Conservation (phyloP, 2,113 vertebrate species). For the Oxyruncus cristatus region DNA sequence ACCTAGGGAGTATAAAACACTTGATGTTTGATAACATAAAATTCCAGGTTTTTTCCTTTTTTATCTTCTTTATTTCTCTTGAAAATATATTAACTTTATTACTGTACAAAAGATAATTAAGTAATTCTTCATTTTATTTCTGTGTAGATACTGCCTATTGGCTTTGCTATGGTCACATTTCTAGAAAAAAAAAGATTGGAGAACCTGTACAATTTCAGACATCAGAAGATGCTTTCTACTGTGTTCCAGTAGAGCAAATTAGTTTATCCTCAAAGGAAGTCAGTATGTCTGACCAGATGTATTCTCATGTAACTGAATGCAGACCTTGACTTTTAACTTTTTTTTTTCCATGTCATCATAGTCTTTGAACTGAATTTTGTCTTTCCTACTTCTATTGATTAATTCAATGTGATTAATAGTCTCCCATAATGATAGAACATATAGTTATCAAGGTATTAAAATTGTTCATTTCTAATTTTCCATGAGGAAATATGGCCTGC, state of each 20-base stretch:
- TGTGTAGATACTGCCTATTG: not conserved
- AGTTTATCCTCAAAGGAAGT: not conserved
- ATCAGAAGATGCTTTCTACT: not conserved
- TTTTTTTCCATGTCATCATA: not conserved
- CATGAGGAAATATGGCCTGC: not conserved
- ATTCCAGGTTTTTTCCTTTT: not conserved
- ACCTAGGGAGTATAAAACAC: not conserved
- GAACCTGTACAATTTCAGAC: not conserved
- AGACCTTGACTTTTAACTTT: not conserved
- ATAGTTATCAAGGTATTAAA: not conserved
- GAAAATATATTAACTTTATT: not conserved
- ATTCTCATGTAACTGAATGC: not conserved
- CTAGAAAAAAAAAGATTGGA: not conserved
- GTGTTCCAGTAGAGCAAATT: not conserved
- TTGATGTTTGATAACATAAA: not conserved
- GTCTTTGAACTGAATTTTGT: not conserved
- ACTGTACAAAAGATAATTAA: not conserved
- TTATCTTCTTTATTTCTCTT: not conserved
- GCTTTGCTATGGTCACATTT: not conserved
- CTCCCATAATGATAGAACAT: not conserved
- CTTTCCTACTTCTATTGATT: not conserved
- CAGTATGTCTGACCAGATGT: not conserved
- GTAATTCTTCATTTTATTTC: not conserved
- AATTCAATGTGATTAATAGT: not conserved
- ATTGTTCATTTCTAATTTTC: not conserved